These are phyloP conservation scores for Acanthosepion pharaonis DNA, from an alignment of 2,888 invertebrate genomes.

Conservation along the genomic window DNA sequence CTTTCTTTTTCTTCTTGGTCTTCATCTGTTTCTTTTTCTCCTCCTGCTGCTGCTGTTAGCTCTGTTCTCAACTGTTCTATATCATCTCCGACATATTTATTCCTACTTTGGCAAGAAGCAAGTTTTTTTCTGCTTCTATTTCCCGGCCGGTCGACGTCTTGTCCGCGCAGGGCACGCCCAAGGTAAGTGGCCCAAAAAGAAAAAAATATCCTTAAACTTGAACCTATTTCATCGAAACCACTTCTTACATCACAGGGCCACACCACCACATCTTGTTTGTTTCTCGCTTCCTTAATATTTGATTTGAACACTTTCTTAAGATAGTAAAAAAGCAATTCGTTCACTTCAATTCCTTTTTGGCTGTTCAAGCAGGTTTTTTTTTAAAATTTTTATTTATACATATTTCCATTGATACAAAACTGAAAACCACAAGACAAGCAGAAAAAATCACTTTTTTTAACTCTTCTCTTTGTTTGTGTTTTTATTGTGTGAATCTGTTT, in stretches of 20 bases:
- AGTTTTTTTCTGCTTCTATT: not conserved
- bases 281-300: not conserved
- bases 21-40: constrained; percentile 24
- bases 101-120: not conserved
- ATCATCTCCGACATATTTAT: constrained; percentile 10
- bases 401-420: not conserved
- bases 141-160: not conserved
- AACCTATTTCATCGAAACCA: not conserved
- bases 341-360: not conserved
- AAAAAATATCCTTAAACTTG: not conserved
- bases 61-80: not conserved
- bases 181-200: not conserved
- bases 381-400: not conserved
- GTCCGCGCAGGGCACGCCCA: not conserved
- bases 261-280: not conserved
- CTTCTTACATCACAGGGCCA: not conserved
- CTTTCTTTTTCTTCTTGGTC: not conserved
- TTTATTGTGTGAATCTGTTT: too few species aligned
- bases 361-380: not conserved
- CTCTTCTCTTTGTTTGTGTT: too few species aligned
- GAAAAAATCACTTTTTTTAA: too few species aligned
- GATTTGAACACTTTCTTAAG: not conserved
- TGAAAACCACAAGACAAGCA: too few species aligned
- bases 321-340: not conserved
- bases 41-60: not conserved